Percentiles rank a stretch among this genome's conserved stretches.
phyloP scores from a whole-genome alignment of 2,888 invertebrate species.

The Drosophila acutilabella region DNA sequence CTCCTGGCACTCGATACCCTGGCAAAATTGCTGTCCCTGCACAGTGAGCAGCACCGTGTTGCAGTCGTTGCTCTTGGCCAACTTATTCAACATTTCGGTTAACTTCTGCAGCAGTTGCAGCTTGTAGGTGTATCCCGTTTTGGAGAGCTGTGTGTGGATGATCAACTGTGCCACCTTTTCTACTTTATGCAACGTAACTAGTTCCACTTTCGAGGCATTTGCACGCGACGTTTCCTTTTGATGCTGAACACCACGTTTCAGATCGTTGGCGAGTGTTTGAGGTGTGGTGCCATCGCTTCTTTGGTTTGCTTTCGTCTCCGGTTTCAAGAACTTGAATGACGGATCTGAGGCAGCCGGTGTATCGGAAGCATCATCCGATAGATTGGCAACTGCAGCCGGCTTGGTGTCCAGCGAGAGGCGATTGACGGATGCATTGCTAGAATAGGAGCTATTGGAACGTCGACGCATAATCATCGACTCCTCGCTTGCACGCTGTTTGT shows the following conservation, averaged over 20 bases:
- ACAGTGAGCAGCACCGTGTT: conserved; percentile 90
- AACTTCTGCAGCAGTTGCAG: conserved; percentile 87
- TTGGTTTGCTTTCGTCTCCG: conserved; percentile 77
- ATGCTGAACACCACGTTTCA: conserved; percentile 56
- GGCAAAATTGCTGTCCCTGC: conserved; percentile 91
- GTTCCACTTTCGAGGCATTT: conserved; percentile 31
- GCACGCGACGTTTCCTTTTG: conserved; percentile 26
- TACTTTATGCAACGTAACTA: conserved; percentile 65
- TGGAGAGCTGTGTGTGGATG: conserved; percentile 87
- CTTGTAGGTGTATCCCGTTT: conserved; percentile 88
- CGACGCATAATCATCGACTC: conserved; percentile 93
- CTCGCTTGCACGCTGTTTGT: conserved; percentile 87
- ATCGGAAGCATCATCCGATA: conserved; percentile 67
- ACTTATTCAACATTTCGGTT: conserved; percentile 87
- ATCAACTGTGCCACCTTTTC: conserved; percentile 88
- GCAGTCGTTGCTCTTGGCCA: conserved; percentile 89
- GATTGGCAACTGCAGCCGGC: conserved; percentile 34
- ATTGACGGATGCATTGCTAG: conserved; percentile 89
- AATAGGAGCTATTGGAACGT: conserved; percentile 93
- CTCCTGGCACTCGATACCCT: conserved; percentile 92
- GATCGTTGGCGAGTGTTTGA: conserved; percentile 71
- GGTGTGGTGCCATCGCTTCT: conserved; percentile 73
- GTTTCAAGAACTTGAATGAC: conserved; percentile 84
- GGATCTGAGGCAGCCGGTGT: conserved; percentile 54
- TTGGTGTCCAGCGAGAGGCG: conserved; percentile 84